Base-by-base conservation (phyloP, 2,888 invertebrate genomes). In the Dryobotodes eremita region DNA sequence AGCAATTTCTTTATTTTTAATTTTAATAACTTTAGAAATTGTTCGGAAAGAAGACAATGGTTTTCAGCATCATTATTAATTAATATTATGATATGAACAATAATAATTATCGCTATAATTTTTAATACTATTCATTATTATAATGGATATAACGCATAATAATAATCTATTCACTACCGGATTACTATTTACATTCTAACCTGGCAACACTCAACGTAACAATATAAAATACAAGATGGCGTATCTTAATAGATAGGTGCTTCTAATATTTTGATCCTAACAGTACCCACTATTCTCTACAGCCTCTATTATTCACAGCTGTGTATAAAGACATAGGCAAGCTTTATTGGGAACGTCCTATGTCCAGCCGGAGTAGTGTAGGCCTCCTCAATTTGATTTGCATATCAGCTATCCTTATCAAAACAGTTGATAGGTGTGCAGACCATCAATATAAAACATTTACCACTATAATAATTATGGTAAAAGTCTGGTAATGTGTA, bases 11-110 rank as follows among this genome's bases (percentile, higher is more conserved):
- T 97, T 97, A 97, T 96, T 97, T 96, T 96, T 95, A 96, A 96
- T 96, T 97, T 92, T 96, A 97, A 97, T 97, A 97, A 98, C 98
- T 98, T 98, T 98, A 98, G 98, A 98, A 98, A 98, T 98, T 97
- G 97, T 97, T 98, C 97, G 97, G 97, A 98, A 97, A 97, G 97
- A 98, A 98, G 98, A 98, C 97, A 97, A 98, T 96, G 95, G 94
- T 96, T 96, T 89, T 96, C 95, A 96, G 96, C 96, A 93, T 96
- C 94, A 92, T 95, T 95, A 95, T 94, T 92, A 89, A 94, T 98
- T 97, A 95, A 94, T 95, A 98, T 98, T 96, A 98, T 98, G 98
- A 98, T 97, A 97, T 97, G 97, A 97, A 97, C 97, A 97, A 97
- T 97, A 97, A 97, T 97, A 96, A 96, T 96, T 96, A 97, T 93